Percentiles rank a stretch among this genome's conserved stretches.
Conservation (phyloP, 2,888 invertebrate genomes). For the Drosophila peninsularis region DNA sequence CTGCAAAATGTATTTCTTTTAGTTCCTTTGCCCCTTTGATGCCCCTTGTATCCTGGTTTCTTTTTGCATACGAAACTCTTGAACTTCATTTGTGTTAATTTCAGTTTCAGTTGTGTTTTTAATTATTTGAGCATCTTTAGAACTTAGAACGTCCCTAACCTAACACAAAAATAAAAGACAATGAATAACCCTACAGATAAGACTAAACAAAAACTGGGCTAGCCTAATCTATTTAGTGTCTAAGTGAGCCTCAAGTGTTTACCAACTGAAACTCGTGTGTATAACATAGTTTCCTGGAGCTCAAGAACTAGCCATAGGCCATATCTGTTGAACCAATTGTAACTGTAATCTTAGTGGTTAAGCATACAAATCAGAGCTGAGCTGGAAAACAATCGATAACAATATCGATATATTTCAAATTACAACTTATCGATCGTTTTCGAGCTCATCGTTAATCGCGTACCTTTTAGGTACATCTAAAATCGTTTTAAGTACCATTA, state of each 20-base stretch:
- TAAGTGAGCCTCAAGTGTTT: neutral
- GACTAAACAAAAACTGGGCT: conserved; percentile 6
- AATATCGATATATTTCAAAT: neutral
- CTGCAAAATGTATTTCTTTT: conserved; percentile 40
- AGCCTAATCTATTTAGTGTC: conserved; percentile 2
- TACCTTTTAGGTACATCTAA: neutral
- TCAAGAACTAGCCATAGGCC: conserved; percentile 11
- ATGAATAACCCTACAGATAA: conserved; percentile 9
- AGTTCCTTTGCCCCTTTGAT: conserved; percentile 9
- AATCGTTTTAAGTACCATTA: conserved; percentile 23
- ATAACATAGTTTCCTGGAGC: conserved; percentile 17
- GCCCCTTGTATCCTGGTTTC: conserved; percentile 3
- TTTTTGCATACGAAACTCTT: conserved; percentile 31
- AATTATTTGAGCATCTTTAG: conserved; percentile 53
- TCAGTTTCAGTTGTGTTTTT: conserved; percentile 58
- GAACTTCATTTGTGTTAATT: conserved; percentile 32
- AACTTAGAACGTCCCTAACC: conserved; percentile 54
- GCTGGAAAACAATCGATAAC: conserved; percentile 7
- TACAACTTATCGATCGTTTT: conserved; percentile 5
- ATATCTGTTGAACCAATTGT: neutral
- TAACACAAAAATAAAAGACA: conserved; percentile 12
- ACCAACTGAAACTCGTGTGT: conserved; percentile 8
- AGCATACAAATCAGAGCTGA: neutral
- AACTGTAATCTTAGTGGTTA: conserved; percentile 6
- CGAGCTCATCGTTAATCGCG: neutral